Evolutionary conservation across 2,113 vertebrate genomes (phyloP).

Genomic region (Rhizomys pruinosus): DNA sequence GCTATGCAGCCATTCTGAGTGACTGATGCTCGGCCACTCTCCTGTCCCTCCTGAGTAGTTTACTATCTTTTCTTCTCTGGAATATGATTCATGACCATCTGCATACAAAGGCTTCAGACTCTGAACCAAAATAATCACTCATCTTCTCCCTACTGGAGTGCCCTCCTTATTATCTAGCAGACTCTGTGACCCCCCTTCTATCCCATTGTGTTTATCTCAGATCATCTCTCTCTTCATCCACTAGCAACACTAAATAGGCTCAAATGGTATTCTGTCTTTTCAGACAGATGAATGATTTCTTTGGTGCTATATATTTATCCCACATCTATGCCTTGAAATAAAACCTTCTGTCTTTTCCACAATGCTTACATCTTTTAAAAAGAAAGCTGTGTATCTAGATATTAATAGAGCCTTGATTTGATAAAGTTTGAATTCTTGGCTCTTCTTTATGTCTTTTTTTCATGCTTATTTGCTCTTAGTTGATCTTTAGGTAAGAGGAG

Average conservation of each 20-base stretch:
- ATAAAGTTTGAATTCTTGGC: neutral
- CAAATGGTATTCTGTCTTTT: neutral
- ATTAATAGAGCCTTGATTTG: neutral
- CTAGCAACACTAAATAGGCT: neutral
- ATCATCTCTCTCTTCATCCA: neutral
- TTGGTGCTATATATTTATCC: neutral
- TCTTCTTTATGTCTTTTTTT: neutral
- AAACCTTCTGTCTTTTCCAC: neutral
- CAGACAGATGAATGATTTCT: neutral
- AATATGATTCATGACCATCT: neutral
- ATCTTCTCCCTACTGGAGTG: neutral
- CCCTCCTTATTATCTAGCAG: neutral
- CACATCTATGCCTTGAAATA: neutral
- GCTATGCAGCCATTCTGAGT: neutral
- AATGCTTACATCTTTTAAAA: neutral
- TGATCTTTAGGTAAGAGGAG: neutral
- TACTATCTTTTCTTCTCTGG: neutral
- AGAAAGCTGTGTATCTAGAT: neutral
- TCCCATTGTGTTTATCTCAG: neutral
- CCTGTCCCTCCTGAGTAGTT: neutral
- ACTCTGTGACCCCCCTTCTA: neutral
- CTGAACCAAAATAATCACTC: neutral
- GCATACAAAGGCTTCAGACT: neutral
- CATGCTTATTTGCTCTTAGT: neutral
- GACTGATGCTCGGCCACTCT: neutral